phyloP scores from a whole-genome alignment of 2,113 vertebrate species.

The Origma solitaria region DNA sequence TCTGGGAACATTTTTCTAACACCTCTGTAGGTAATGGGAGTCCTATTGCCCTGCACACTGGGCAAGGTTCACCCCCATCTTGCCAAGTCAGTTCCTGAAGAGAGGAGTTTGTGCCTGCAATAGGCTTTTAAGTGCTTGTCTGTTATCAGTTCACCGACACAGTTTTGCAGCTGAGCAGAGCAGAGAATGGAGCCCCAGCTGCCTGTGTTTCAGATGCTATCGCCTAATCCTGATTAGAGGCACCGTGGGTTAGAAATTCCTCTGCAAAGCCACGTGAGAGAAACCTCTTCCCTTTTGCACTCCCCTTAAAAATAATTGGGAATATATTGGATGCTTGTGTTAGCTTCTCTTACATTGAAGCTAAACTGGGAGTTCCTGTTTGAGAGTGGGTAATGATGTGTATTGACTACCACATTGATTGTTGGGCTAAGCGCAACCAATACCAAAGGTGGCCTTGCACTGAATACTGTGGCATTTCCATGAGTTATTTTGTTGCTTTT shows the following conservation, averaged over 20 bases:
- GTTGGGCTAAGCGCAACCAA: neutral
- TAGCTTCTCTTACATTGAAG: neutral
- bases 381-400: neutral
- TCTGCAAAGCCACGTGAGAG: neutral
- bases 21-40: constrained; percentile 63
- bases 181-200: neutral
- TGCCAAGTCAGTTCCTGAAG: neutral
- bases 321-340: neutral
- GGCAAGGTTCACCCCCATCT: neutral
- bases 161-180: neutral
- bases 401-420: neutral
- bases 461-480: neutral
- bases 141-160: neutral
- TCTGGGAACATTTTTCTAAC: constrained; percentile 69
- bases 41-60: neutral
- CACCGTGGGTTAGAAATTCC: neutral
- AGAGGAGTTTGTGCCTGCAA: neutral
- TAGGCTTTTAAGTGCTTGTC: neutral
- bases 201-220: neutral
- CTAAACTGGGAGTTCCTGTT: neutral
- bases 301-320: neutral
- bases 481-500: neutral
- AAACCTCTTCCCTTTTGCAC: neutral
- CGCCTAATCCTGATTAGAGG: neutral
- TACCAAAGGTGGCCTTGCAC: neutral